Base-by-base conservation (phyloP, 2,888 invertebrate species). In the Antheraea yamamai region DNA sequence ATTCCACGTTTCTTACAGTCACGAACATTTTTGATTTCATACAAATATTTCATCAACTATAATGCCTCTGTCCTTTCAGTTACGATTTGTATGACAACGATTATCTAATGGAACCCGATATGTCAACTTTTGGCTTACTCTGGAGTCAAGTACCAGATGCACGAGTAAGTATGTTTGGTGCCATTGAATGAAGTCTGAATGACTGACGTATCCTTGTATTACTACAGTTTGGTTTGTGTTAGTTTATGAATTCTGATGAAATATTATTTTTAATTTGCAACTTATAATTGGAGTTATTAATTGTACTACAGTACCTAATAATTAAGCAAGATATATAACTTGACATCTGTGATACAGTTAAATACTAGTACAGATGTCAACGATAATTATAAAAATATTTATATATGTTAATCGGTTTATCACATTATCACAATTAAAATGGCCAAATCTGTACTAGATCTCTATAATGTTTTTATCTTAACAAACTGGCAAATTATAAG, bases 141-240 rank as follows among this genome's bases (percentile, higher is more conserved):
- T 94, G 93, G 94, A 92, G 91, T 76, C 95, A 94, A 84, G 89
- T 94, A 2, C 94, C 94, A 73, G 88, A 93, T 84, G 88, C 92
- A 8, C 89, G 94, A 82, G 94, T 94, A 83, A 81, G 88, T 83
- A 75, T 68, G 23, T 58, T 47, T 66, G 73, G 70, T 71, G 7
- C n/a, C 26, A 68, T 68, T 30, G 35, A 35, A 23, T n/a, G n/a
- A n/a, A n/a, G 8, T 58, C n/a, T n/a, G n/a, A n/a, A n/a, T 58
- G 35, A 4, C n/a, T 18, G 18, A 55, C 4, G 18, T 55, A 26
- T 23, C 6, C 2, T 2, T n/a, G 14, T 66, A 14, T 30, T 66
- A n/a, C 20, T 20, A 52, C 26, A 23, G 20, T 52, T 47, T 16
- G 23, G 12, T 66, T 58, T 23, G 58, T 64, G 10, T 23, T 10